phyloP scores from a whole-genome alignment of 2,888 invertebrate species.

The Leucophora obtusa region DNA sequence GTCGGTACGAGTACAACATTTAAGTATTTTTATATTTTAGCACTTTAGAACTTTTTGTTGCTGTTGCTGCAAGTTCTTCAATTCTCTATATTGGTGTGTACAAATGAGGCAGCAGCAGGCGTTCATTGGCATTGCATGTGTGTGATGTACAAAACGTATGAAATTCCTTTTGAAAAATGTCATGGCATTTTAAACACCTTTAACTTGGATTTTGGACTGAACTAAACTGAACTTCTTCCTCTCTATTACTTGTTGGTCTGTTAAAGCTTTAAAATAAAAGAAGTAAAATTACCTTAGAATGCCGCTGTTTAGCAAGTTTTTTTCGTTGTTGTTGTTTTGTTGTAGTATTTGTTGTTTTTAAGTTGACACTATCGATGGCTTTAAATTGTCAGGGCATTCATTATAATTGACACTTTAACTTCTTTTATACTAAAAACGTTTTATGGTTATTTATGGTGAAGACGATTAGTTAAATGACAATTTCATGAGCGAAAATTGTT shows the following conservation, averaged over 20 bases:
- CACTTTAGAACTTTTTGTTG: slow-evolving; percentile 51
- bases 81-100: neutral
- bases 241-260: slow-evolving; percentile 17
- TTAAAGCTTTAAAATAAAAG: slow-evolving; percentile 39
- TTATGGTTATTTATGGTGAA: slow-evolving; percentile 64
- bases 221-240: slow-evolving; percentile 33
- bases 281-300: slow-evolving; percentile 53
- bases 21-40: slow-evolving; percentile 29
- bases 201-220: slow-evolving; percentile 51
- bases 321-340: slow-evolving; percentile 13
- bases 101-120: slow-evolving; percentile 46
- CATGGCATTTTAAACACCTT: slow-evolving; percentile 64
- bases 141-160: slow-evolving; percentile 21
- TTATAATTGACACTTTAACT: slow-evolving; percentile 67
- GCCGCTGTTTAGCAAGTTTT: slow-evolving; percentile 53
- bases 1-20: slow-evolving; percentile 59
- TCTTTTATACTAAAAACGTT: slow-evolving; percentile 61
- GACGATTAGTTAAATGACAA: slow-evolving; percentile 65
- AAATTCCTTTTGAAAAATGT: slow-evolving; percentile 63
- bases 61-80: neutral
- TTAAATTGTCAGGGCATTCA: slow-evolving; percentile 67
- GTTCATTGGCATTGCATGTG: slow-evolving; percentile 44
- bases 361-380: slow-evolving; percentile 66
- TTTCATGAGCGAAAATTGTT: slow-evolving; percentile 63
- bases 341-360: slow-evolving; percentile 40